Conservation (phyloP, 1,140 invertebrate species). For the Leptestheria dahalacensis region DNA sequence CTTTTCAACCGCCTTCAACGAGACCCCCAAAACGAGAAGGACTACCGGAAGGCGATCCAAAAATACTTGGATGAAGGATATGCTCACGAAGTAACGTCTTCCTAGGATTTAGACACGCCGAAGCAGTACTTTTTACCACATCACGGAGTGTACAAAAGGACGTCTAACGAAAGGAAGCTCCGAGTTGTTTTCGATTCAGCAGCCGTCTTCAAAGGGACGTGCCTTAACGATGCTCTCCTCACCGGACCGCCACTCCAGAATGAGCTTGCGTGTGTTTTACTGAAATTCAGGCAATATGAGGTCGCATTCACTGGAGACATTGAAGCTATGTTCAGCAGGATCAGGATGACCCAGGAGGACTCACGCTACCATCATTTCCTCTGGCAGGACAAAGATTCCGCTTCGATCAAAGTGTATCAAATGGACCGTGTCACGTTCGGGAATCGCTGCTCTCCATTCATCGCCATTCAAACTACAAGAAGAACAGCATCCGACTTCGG, state of each 20-base stretch:
- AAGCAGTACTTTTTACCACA: background rate
- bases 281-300: background rate
- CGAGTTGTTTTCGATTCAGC: too few species aligned
- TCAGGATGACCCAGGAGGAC: background rate
- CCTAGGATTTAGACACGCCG: background rate
- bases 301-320: constrained; percentile 10
- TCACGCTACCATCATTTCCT: background rate
- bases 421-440: constrained; percentile 1
- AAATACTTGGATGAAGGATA: constrained; percentile 6
- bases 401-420: background rate
- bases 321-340: too few species aligned
- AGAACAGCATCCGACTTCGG: background rate
- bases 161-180: background rate
- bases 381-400: background rate
- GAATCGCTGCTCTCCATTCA: background rate
- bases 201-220: too few species aligned
- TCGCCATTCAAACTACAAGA: background rate
- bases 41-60: too few species aligned
- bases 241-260: too few species aligned
- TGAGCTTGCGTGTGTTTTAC: background rate
- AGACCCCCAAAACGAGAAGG: too few species aligned
- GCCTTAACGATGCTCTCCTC: constrained; percentile 5
- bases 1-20: too few species aligned
- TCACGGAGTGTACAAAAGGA: constrained; percentile 6
- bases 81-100: background rate